A percentile compares a stretch with the other conserved stretches of the same genome.
Evolutionary conservation across 2,113 vertebrate species (phyloP).

Genomic region (Forbesichthys agassizii): DNA sequence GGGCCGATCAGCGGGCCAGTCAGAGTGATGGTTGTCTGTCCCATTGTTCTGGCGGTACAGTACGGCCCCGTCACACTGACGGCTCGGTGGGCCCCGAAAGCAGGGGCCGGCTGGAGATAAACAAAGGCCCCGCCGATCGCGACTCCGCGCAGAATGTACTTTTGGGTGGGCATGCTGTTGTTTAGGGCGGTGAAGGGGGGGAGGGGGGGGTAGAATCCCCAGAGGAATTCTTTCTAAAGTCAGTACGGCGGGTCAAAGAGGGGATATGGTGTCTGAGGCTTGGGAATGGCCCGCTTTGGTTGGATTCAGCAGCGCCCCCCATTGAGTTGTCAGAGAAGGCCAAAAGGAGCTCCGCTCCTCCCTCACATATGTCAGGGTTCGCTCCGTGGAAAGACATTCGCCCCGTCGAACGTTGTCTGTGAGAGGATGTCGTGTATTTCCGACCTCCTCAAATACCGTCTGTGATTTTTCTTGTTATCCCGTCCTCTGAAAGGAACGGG

Average conservation of each 20-base stretch:
- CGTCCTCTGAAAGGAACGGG: conserved; percentile 9
- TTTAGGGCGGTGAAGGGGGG: conserved; percentile 28
- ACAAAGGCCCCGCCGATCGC: conserved; percentile 50
- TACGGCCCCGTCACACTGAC: conserved; percentile 73
- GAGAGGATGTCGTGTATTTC: conserved; percentile 6
- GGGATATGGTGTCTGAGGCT: conserved; percentile 69
- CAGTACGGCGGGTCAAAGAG: conserved; percentile 60
- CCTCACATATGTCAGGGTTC: conserved; percentile 62
- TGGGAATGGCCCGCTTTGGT: conserved; percentile 64
- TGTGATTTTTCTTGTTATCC: too few relatives aligned
- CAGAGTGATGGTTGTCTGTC: conserved; percentile 79
- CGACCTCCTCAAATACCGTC: background rate
- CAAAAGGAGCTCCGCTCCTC: conserved; percentile 57
- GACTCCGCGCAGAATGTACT: conserved; percentile 59
- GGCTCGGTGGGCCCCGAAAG: conserved; percentile 68
- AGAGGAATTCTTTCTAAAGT: conserved; percentile 64
- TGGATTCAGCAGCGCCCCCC: conserved; percentile 67
- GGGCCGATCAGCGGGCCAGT: conserved; percentile 65
- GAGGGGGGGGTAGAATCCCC: conserved; percentile 36
- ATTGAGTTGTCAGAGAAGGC: conserved; percentile 66
- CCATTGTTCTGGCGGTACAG: conserved; percentile 78
- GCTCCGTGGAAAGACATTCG: conserved; percentile 21
- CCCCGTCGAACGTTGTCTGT: background rate
- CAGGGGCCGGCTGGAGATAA: conserved; percentile 47
- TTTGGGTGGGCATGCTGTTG: conserved; percentile 69